phyloP scores from a whole-genome alignment of 2,113 vertebrate genomes.

The Cygnus atratus region DNA sequence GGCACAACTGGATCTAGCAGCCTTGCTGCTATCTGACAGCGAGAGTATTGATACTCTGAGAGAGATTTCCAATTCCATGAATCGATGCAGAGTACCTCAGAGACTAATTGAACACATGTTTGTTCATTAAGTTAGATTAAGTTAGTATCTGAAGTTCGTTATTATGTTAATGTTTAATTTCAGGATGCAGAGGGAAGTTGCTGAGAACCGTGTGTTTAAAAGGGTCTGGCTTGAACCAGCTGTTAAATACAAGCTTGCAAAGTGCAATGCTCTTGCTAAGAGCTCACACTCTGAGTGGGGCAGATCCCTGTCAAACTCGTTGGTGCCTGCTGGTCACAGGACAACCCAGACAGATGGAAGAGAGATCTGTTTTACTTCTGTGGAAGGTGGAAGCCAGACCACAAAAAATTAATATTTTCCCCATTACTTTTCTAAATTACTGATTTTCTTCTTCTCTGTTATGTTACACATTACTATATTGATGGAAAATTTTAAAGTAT shows the following conservation, averaged over 20 bases:
- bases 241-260: background rate
- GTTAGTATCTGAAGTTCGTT: constrained; percentile 50
- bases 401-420: background rate
- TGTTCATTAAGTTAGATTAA: constrained; percentile 57
- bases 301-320: background rate
- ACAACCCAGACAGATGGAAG: background rate
- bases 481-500: background rate
- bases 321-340: background rate
- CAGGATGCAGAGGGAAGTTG: constrained; percentile 25
- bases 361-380: background rate
- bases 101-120: constrained; percentile 37
- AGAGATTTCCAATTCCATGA: constrained; percentile 46
- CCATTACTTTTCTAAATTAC: background rate
- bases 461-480: background rate
- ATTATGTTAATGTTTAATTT: constrained; percentile 63
- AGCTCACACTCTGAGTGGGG: background rate
- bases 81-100: constrained; percentile 10
- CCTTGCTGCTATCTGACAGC: constrained; percentile 7
- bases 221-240: constrained; percentile 26
- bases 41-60: constrained; percentile 36
- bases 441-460: background rate
- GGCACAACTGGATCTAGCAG: background rate
- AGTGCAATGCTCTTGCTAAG: background rate
- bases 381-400: background rate
- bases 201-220: constrained; percentile 25